A percentile compares a stretch with the other conserved stretches of the same genome.
phyloP scores from a whole-genome alignment of 2,797 vertebrate species.

The Gymnopithys bicolor region DNA sequence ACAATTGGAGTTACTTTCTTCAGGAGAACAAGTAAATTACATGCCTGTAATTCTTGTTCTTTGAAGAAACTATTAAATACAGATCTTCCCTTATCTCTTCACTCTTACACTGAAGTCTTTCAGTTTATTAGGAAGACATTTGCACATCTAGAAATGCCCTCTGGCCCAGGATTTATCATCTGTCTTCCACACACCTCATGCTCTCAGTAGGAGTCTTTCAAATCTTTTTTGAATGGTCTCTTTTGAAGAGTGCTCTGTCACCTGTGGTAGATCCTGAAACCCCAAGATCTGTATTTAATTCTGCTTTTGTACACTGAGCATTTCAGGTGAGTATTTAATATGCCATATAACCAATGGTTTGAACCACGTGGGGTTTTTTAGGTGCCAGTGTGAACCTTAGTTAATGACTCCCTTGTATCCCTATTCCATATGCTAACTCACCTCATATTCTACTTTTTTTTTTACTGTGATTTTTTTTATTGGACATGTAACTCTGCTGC shows the following conservation, averaged over 20 bases:
- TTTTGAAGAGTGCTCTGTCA: slow-evolving; percentile 49
- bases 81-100: neutral
- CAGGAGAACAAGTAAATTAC: neutral
- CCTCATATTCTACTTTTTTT: neutral
- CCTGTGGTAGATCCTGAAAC: neutral
- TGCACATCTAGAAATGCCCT: neutral
- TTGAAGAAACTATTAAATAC: neutral
- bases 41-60: neutral
- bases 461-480: neutral
- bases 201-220: neutral
- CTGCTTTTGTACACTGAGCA: neutral
- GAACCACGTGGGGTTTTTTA: neutral
- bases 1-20: neutral
- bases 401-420: neutral
- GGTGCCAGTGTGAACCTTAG: neutral
- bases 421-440: neutral
- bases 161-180: neutral
- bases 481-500: neutral
- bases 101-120: neutral
- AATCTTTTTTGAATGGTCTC: slow-evolving; percentile 33
- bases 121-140: neutral
- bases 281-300: slow-evolving; percentile 59
- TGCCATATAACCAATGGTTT: neutral
- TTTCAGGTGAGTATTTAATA: slow-evolving; percentile 35
- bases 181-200: neutral